phyloP scores from a whole-genome alignment of 30 jellyfish, hydroid and myxozoan species.

The Mastigias papua region DNA sequence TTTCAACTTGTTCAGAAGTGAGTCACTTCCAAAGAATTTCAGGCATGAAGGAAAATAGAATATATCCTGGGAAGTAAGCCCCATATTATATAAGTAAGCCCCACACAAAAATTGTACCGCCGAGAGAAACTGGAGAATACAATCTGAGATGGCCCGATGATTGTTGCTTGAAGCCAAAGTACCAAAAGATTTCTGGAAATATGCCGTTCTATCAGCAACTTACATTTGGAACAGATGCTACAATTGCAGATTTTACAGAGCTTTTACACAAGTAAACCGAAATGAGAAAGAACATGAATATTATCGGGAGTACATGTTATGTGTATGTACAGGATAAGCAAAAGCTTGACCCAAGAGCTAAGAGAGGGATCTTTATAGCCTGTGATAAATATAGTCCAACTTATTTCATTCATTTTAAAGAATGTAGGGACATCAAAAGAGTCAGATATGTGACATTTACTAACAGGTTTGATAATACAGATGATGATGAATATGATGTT shows the following conservation, averaged over 20 bases:
- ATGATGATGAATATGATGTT: background rate
- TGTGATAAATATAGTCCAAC: slow-evolving; percentile 66
- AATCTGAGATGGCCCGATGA: slow-evolving; percentile 84
- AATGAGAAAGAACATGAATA: slow-evolving; percentile 47
- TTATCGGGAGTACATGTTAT: slow-evolving; percentile 60
- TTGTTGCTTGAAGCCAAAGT: slow-evolving; percentile 54
- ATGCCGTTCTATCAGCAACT: slow-evolving; percentile 80
- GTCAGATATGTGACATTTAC: slow-evolving; percentile 36
- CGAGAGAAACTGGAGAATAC: slow-evolving; percentile 82
- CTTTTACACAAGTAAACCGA: slow-evolving; percentile 52
- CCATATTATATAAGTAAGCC: no score
- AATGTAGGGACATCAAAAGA: slow-evolving; percentile 11
- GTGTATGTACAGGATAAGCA: slow-evolving; percentile 6
- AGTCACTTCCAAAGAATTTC: background rate
- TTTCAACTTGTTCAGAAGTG: background rate
- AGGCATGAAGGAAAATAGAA: background rate
- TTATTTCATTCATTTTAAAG: slow-evolving; percentile 46
- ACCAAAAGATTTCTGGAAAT: slow-evolving; percentile 78
- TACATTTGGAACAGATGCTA: slow-evolving; percentile 78
- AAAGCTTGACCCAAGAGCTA: slow-evolving; percentile 36
- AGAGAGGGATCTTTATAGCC: slow-evolving; percentile 57
- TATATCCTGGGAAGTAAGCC: slow-evolving; percentile 62
- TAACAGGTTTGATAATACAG: slow-evolving; percentile 1
- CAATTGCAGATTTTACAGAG: slow-evolving; percentile 2
- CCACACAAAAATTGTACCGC: slow-evolving; percentile 91